These are phyloP conservation scores for Acheta domesticus DNA, from an alignment of 2,888 invertebrate genomes.

Conservation along the genomic window DNA sequence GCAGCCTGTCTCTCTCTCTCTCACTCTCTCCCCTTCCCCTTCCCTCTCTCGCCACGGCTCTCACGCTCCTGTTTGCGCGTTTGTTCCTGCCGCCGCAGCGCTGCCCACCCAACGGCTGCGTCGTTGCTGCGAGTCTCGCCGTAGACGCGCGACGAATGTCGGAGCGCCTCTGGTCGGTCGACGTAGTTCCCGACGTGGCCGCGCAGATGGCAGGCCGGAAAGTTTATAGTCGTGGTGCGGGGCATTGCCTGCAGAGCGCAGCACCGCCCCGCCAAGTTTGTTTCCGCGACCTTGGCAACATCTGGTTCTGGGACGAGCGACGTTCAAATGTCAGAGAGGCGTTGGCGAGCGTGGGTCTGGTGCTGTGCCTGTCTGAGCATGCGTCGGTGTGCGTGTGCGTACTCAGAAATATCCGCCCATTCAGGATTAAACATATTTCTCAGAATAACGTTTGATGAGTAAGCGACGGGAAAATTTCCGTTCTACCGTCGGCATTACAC, in stretches of 20 bases:
- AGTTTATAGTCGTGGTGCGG: neutral
- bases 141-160: neutral
- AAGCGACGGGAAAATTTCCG: no score
- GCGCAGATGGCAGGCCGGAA: neutral
- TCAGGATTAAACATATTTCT: no score
- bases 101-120: neutral
- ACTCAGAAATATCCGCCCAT: no score
- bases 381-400: no score
- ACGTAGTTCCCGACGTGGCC: neutral
- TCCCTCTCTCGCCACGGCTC: neutral
- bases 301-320: conserved; percentile 1
- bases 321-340: neutral
- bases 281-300: neutral
- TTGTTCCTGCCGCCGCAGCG: neutral
- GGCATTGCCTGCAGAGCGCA: neutral
- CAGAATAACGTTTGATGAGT: no score
- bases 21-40: neutral
- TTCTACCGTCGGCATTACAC: no score
- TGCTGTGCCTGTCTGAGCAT: no score
- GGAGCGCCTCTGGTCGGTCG: neutral
- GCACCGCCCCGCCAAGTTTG: neutral
- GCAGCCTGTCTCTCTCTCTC: no score
- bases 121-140: neutral
- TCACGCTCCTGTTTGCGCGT: neutral
- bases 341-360: neutral